Percentiles rank a stretch among this genome's conserved stretches.
Conservation (phyloP, 1,140 invertebrate genomes). For the Drosophila dunni region DNA sequence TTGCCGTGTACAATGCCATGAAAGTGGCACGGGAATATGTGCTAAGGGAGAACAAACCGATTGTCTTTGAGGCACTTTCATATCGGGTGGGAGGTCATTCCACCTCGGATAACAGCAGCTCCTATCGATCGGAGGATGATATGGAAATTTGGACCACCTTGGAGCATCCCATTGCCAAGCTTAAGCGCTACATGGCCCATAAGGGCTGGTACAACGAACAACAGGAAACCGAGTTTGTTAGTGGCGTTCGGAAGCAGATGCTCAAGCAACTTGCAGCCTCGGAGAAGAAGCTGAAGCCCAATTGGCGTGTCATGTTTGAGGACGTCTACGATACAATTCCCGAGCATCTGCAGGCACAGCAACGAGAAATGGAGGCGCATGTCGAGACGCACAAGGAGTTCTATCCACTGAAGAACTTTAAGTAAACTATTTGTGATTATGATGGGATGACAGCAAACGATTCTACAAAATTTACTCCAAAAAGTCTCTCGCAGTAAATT, state of each 20-base stretch:
- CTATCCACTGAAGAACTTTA: slow-evolving; percentile 91
- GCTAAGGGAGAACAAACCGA: slow-evolving; percentile 92
- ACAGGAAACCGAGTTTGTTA: slow-evolving; percentile 90
- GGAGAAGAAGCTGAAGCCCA: slow-evolving; percentile 93
- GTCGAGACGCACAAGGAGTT: slow-evolving; percentile 92
- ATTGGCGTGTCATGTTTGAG: slow-evolving; percentile 94
- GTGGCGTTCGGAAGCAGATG: slow-evolving; percentile 90
- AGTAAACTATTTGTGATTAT: slow-evolving; percentile 41
- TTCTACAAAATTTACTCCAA: slow-evolving; percentile 40
- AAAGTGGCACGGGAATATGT: slow-evolving; percentile 92
- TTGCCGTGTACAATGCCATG: slow-evolving; percentile 97
- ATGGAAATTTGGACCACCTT: slow-evolving; percentile 91
- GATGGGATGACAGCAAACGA: background rate
- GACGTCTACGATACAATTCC: slow-evolving; percentile 97
- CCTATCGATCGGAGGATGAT: slow-evolving; percentile 95
- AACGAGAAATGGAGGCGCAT: slow-evolving; percentile 92
- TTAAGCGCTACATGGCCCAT: slow-evolving; percentile 92
- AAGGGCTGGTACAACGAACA: slow-evolving; percentile 93
- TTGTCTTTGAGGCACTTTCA: slow-evolving; percentile 98
- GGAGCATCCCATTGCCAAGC: slow-evolving; percentile 93
- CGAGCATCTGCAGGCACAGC: slow-evolving; percentile 90
- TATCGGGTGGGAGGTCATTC: slow-evolving; percentile 99
- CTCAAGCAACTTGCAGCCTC: slow-evolving; percentile 92
- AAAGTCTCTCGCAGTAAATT: no score
- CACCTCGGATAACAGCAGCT: slow-evolving; percentile 98